Percentiles rank a stretch among this genome's conserved stretches.
These are phyloP conservation scores for Numenius phaeopus DNA, from an alignment of 2,797 vertebrate species.

Conservation along the genomic window DNA sequence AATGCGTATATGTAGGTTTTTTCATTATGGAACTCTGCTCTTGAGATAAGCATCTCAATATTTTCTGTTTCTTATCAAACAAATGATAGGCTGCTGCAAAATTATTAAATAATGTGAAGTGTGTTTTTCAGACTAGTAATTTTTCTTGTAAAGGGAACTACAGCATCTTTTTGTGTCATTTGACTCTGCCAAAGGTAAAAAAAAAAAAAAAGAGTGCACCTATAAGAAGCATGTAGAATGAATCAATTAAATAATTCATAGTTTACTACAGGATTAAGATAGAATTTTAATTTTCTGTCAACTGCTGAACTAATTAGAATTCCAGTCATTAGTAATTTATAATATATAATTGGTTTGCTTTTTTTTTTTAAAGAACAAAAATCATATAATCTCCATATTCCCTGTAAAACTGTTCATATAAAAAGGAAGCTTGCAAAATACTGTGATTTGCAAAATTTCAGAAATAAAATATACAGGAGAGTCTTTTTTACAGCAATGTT, in stretches of 20 bases:
- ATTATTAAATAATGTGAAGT: background rate
- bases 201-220: background rate
- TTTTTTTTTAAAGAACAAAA: background rate
- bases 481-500: background rate
- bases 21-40: background rate
- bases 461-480: background rate
- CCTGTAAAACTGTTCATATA: background rate
- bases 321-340: background rate
- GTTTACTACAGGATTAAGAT: background rate
- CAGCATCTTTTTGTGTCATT: background rate
- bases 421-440: background rate
- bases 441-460: background rate
- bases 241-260: background rate
- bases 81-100: background rate
- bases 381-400: background rate
- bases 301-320: background rate
- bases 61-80: background rate
- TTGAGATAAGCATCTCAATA: background rate
- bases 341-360: rapidly evolving
- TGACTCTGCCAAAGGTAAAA: background rate
- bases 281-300: background rate
- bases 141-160: background rate
- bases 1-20: background rate
- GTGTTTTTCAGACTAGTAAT: background rate
- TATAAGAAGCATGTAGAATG: background rate